These are phyloP conservation scores for Artemia franciscana DNA, from an alignment of 1,140 invertebrate genomes.

Conservation along the genomic window DNA sequence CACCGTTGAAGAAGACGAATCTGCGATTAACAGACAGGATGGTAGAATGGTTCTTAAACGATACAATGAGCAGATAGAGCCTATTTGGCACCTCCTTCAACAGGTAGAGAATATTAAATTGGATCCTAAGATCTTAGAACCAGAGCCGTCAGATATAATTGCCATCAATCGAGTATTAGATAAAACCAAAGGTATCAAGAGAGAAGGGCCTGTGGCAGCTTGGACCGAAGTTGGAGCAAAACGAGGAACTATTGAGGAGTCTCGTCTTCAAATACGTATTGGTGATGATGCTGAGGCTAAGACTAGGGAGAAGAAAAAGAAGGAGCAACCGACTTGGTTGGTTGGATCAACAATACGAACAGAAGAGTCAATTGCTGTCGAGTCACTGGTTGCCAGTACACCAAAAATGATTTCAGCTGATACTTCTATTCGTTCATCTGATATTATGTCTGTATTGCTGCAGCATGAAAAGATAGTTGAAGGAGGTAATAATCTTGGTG, in stretches of 20 bases:
- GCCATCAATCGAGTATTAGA: not conserved
- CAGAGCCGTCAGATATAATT: conserved; percentile 49
- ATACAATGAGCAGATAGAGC: conserved; percentile 82
- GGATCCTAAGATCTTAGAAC: conserved; percentile 74
- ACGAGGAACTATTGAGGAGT: too few relatives aligned
- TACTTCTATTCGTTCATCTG: not conserved
- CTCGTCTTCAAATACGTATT: not conserved
- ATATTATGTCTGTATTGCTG: not conserved
- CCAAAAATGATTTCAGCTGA: not conserved
- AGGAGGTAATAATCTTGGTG: not conserved
- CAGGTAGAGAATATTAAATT: conserved; percentile 82
- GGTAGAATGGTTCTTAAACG: conserved; percentile 65
- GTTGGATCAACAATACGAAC: not conserved
- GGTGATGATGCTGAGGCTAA: not conserved
- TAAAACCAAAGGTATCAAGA: not conserved
- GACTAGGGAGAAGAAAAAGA: not conserved
- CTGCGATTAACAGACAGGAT: conserved; percentile 72
- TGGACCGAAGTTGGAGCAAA: not conserved
- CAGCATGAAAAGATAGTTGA: not conserved
- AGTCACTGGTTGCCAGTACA: not conserved
- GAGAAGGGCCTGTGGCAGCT: not conserved
- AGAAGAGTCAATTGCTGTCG: not conserved
- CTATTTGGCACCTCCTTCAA: conserved; percentile 58
- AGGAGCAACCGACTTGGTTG: not conserved
- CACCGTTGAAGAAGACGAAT: conserved; percentile 78